Evolutionary conservation across 2,113 vertebrate species (phyloP), one percentile per base, ranked within the genome.

Genomic region (Platanista minor): DNA sequence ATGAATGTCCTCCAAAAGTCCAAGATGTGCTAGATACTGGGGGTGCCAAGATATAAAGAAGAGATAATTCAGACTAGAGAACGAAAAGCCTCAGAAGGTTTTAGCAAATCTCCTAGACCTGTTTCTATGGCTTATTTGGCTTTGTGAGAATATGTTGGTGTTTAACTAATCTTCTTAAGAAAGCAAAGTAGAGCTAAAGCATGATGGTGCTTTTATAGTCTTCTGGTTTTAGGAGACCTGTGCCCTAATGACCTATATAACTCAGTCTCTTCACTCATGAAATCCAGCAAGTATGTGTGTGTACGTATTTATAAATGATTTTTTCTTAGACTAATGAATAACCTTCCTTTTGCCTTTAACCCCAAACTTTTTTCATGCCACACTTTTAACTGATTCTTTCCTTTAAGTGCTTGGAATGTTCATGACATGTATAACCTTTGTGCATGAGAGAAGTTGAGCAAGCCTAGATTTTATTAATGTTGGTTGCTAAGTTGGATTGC

Each of bases 401-500:
- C 67, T 91, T 92, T 52, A 81, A 57, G 66, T 80, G 33, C 27
- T 69, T 78, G 61, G 61, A 81, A 54, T 83, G 18, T 80, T 67
- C n/a, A 25, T 77, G 57, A 61, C 57, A 61, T 67, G 6, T 66
- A 43, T 94, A 74, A 96, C 54, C 61, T 95, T 97, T 96, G 83
- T 77, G 43, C 69, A 33, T 54, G 64, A 84, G 74, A 95, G 87
- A 90, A 90, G 66, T 72, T 93, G 80, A 97, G 64, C 62, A 80
- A 91, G 86, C 39, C 64, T 87, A 39, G 88, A 74, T 83, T 91
- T 87, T 95, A 72, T 84, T 95, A 91, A 94, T 82, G 31, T 95
- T 91, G 66, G 91, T 95, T 97, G 92, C 95, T 97, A 95, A 96
- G 91, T 96, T 93, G 93, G 52, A 49, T 96, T 96, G 69, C 95